Percentiles rank a stretch among this genome's conserved stretches.
phyloP scores from a whole-genome alignment of 2,797 vertebrate genomes.

The Thripadectes ignobilis region DNA sequence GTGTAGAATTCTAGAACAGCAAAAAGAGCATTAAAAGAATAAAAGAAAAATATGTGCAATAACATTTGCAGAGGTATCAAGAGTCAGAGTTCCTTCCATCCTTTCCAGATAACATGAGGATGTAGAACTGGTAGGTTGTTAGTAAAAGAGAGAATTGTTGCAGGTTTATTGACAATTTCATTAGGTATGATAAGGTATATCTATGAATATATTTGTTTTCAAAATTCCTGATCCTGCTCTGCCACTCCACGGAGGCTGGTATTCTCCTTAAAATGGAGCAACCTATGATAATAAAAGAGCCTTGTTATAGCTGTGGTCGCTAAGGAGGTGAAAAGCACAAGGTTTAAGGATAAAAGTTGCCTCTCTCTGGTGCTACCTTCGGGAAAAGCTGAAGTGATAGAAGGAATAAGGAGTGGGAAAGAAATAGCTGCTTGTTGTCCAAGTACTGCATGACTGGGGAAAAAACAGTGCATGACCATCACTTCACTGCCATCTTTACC shows the following conservation, averaged over 20 bases:
- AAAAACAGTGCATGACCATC: not conserved
- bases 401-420: not conserved
- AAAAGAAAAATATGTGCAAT: not conserved
- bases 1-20: not conserved
- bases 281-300: not conserved
- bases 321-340: not conserved
- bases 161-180: not conserved
- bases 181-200: not conserved
- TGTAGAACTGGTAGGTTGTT: not conserved
- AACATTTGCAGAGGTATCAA: not conserved
- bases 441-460: not conserved
- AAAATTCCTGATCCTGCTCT: constrained; percentile 13
- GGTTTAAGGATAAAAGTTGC: not conserved
- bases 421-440: not conserved
- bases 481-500: not conserved
- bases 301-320: not conserved
- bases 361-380: not conserved
- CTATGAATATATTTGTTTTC: constrained; percentile 20
- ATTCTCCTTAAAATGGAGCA: constrained; percentile 29
- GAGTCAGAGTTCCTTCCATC: not conserved
- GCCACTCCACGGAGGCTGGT: not conserved
- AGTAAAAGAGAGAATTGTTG: not conserved
- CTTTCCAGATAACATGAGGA: not conserved
- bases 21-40: not conserved
- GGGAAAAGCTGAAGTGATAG: not conserved